Evolutionary conservation across 2,113 vertebrate species (phyloP).

Genomic region (Myotis davidii): DNA sequence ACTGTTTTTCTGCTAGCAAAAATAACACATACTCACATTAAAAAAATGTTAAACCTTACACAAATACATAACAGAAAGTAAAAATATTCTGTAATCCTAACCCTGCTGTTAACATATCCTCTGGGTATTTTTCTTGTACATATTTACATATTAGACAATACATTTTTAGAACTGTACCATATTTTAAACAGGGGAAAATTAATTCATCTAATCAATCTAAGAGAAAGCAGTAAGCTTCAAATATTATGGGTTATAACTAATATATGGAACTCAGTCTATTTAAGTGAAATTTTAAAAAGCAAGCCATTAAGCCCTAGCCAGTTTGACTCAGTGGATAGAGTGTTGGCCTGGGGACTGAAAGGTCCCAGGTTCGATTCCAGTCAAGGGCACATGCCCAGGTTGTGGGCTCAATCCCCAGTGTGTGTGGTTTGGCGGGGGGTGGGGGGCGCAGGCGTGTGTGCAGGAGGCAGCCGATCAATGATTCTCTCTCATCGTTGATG

Average conservation of each 20-base stretch:
- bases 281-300: neutral
- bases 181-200: neutral
- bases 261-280: neutral
- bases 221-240: neutral
- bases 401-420: too few relatives aligned
- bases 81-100: neutral
- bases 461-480: too few relatives aligned
- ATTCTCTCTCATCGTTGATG: too few relatives aligned
- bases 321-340: too few relatives aligned
- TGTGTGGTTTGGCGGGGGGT: too few relatives aligned
- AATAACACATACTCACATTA: neutral
- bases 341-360: too few relatives aligned
- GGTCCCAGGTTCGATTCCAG: too few relatives aligned
- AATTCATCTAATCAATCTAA: neutral
- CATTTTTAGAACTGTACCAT: neutral
- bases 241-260: neutral
- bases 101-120: neutral
- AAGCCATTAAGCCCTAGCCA: neutral
- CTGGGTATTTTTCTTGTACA: neutral
- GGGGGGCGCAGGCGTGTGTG: too few relatives aligned
- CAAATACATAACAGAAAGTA: neutral
- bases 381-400: too few relatives aligned
- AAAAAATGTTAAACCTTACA: neutral
- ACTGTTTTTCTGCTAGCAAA: neutral
- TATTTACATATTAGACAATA: neutral